Conservation (phyloP, 2,888 invertebrate genomes). For the Drosophila picticornis region DNA sequence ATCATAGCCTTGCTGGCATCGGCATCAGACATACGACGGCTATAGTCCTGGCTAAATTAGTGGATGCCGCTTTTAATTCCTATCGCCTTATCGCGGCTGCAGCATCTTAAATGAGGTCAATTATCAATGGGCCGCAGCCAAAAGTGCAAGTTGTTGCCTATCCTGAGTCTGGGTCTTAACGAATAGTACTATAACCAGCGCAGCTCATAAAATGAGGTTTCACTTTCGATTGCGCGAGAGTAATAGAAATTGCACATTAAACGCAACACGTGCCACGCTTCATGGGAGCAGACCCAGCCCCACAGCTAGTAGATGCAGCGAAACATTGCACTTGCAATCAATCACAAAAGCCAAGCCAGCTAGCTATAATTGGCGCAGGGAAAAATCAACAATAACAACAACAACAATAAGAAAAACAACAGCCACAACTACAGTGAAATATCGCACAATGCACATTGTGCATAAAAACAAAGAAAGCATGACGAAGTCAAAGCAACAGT, state of each 20-base stretch:
- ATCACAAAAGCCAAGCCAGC: slow-evolving; percentile 73
- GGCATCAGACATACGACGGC: slow-evolving; percentile 18
- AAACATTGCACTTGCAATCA: slow-evolving; percentile 75
- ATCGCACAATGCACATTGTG: slow-evolving; percentile 70
- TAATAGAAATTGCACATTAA: slow-evolving; percentile 82
- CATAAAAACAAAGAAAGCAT: slow-evolving; percentile 76
- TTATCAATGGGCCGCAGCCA: slow-evolving; percentile 69
- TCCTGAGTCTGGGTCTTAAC: slow-evolving; percentile 5
- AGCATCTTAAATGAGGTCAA: slow-evolving; percentile 82
- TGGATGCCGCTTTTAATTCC: slow-evolving; percentile 82
- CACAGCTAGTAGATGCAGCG: slow-evolving; percentile 38
- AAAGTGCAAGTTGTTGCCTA: slow-evolving; percentile 76
- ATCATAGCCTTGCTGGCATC: slow-evolving; percentile 59
- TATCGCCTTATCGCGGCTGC: slow-evolving; percentile 67
- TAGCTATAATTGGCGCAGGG: slow-evolving; percentile 78
- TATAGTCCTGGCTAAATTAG: slow-evolving; percentile 68
- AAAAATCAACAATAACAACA: slow-evolving; percentile 52
- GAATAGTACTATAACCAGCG: slow-evolving; percentile 19
- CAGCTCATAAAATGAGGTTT: slow-evolving; percentile 75
- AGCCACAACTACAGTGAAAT: slow-evolving; percentile 31
- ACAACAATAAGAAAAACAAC: slow-evolving; percentile 40
- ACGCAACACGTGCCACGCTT: slow-evolving; percentile 80
- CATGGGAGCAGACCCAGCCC: slow-evolving; percentile 63
- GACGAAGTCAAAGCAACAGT: slow-evolving; percentile 64
- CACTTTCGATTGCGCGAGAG: slow-evolving; percentile 77